Percentiles rank a stretch among this genome's conserved stretches.
Conservation (phyloP, 2,888 invertebrate species). For the Cephalotes varians region DNA sequence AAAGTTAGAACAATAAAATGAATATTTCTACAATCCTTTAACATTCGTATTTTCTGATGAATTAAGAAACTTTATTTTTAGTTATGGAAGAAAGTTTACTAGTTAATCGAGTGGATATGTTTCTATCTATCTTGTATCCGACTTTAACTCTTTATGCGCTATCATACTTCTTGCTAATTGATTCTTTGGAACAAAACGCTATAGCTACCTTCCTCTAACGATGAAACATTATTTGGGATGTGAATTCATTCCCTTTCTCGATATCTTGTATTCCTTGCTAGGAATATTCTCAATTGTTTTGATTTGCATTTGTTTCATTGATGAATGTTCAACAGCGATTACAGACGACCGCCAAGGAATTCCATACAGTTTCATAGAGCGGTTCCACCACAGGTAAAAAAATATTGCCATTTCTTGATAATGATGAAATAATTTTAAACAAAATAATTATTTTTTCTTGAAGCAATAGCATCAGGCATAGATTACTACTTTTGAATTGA, state of each 20-base stretch:
- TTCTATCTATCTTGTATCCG: neutral
- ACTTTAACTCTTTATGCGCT: neutral
- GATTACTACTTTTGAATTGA: neutral
- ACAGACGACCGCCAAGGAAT: neutral
- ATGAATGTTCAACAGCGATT: neutral
- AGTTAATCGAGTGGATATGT: neutral
- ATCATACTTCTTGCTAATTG: neutral
- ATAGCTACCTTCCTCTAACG: neutral
- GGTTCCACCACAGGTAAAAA: neutral
- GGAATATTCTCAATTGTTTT: neutral
- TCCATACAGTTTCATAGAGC: neutral
- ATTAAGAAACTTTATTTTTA: neutral
- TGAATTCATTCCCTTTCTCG: no score
- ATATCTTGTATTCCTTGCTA: neutral
- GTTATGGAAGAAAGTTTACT: neutral
- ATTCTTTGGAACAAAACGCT: neutral
- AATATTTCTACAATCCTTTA: slow-evolving; percentile 10
- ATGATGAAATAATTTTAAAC: neutral
- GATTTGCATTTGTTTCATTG: neutral
- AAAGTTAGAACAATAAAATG: neutral
- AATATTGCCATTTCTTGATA: neutral
- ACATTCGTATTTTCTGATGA: neutral
- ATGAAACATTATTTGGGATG: neutral
- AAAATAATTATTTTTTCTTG: neutral
- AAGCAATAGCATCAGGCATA: neutral